These are phyloP conservation scores for Ceyx margarethae DNA, from an alignment of 2,113 vertebrate species.

Conservation along the genomic window DNA sequence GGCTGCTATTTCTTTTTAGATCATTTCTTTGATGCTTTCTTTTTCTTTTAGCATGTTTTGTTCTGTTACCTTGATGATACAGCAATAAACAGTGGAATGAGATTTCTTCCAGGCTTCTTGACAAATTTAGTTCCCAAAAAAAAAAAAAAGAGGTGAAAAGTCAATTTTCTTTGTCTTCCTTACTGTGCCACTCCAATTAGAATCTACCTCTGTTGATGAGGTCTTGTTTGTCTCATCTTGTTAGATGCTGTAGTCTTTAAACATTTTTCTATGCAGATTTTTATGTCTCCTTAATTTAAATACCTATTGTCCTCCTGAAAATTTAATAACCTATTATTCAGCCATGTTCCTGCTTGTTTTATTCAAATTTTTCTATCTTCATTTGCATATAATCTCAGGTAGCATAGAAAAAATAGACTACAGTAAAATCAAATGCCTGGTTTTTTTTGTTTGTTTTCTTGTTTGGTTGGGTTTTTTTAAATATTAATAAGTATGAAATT, in stretches of 20 bases:
- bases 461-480: too few relatives aligned
- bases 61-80: conserved; percentile 47
- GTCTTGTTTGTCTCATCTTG: conserved; percentile 48
- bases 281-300: conserved; percentile 29
- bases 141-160: background rate
- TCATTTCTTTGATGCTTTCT: conserved; percentile 26
- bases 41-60: background rate
- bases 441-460: too few relatives aligned
- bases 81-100: conserved; percentile 10
- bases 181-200: conserved; percentile 51
- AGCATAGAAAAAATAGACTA: background rate
- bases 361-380: background rate
- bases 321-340: conserved; percentile 12
- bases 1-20: background rate
- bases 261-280: conserved; percentile 34
- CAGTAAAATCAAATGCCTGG: background rate
- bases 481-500: background rate
- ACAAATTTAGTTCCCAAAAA: background rate
- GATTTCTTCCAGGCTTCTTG: background rate
- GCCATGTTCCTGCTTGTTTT: background rate
- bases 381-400: background rate
- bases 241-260: conserved; percentile 13
- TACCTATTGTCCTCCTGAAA: background rate
- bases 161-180: conserved; percentile 30
- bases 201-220: background rate